These are phyloP conservation scores for Megatriorchis doriae DNA, from an alignment of 2,113 vertebrate species.

Conservation along the genomic window DNA sequence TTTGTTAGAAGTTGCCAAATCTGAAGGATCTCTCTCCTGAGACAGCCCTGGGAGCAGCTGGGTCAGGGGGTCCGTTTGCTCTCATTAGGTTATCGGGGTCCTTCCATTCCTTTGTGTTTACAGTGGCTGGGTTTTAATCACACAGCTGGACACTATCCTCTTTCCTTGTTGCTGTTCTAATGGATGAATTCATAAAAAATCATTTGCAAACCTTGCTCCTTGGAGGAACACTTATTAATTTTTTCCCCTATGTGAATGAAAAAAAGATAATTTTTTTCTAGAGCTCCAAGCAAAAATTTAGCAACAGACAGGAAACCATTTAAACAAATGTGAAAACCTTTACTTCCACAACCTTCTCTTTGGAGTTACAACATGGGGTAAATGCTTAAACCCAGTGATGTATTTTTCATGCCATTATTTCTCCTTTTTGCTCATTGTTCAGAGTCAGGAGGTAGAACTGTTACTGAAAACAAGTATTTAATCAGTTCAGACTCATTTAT, in stretches of 20 bases:
- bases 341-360: background rate
- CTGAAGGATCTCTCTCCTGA: background rate
- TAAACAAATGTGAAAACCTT: background rate
- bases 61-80: background rate
- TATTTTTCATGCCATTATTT: background rate
- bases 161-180: background rate
- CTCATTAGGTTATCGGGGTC: background rate
- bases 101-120: background rate
- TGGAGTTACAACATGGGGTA: background rate
- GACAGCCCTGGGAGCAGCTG: background rate
- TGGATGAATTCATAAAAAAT: background rate
- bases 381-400: background rate
- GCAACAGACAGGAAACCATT: background rate
- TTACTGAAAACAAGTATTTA: background rate
- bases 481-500: background rate
- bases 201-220: background rate
- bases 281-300: background rate
- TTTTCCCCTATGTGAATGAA: background rate
- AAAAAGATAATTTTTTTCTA: background rate
- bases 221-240: background rate
- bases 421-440: background rate
- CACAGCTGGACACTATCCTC: background rate
- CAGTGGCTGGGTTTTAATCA: background rate
- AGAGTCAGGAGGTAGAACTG: background rate
- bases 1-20: background rate